These are phyloP conservation scores for Ennomos quercinarius DNA, from an alignment of 2,888 invertebrate species.

Conservation along the genomic window DNA sequence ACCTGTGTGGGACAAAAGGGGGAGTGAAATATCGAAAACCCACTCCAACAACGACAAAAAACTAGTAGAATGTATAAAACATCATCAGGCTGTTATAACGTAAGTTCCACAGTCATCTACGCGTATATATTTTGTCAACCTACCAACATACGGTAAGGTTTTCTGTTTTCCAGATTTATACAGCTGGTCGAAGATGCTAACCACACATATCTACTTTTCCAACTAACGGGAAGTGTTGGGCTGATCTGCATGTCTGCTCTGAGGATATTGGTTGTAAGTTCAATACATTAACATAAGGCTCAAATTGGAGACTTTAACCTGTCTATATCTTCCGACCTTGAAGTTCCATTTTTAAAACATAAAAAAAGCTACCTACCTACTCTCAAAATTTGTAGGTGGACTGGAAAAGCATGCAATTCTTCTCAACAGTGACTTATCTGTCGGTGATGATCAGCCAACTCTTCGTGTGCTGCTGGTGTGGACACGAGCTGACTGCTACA, in stretches of 20 bases:
- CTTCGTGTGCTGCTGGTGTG: conserved; percentile 83
- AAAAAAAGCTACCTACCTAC: neutral
- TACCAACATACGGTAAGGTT: neutral
- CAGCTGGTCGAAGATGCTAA: conserved; percentile 75
- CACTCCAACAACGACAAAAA: conserved; percentile 55
- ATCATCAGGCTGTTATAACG: conserved; percentile 69
- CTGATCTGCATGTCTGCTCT: conserved; percentile 78
- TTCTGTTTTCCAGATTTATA: conserved; percentile 66
- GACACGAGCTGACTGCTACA: conserved; percentile 78
- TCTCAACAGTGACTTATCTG: conserved; percentile 69
- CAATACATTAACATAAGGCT: too few species aligned
- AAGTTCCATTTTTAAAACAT: too few species aligned
- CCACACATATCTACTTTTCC: conserved; percentile 80
- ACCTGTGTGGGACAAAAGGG: conserved; percentile 35
- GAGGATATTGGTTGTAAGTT: conserved; percentile 65
- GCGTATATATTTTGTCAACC: neutral
- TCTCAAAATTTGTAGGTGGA: conserved; percentile 55
- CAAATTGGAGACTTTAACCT: too few species aligned
- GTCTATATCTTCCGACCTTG: too few species aligned
- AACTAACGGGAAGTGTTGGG: conserved; percentile 80
- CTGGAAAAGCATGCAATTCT: conserved; percentile 75
- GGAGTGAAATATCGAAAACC: conserved; percentile 25
- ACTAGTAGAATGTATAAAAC: conserved; percentile 66
- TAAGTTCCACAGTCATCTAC: conserved; percentile 47
- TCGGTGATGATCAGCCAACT: conserved; percentile 80